Conservation (phyloP, 2,113 vertebrate genomes). For the Micronycteris hirsuta region DNA sequence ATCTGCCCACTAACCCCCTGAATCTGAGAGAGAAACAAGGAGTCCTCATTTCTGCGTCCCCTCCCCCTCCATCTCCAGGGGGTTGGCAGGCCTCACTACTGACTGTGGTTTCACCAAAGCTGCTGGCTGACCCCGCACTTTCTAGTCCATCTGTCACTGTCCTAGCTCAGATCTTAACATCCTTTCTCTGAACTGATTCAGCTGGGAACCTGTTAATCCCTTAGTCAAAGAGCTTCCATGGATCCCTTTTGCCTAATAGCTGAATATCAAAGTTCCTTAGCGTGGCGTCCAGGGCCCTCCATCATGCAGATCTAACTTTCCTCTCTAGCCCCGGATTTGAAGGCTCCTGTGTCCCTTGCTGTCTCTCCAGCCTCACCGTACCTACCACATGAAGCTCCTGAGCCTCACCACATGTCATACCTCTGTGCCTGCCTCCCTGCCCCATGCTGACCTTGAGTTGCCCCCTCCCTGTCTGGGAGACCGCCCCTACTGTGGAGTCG, state of each 20-base stretch:
- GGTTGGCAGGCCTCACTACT: accelerated
- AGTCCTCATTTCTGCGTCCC: not conserved
- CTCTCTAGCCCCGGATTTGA: not conserved
- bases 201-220: not conserved
- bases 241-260: not conserved
- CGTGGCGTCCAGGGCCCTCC: not conserved
- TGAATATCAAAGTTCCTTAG: not conserved
- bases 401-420: not conserved
- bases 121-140: not conserved
- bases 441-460: not conserved
- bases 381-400: not conserved
- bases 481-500: not conserved
- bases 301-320: not conserved
- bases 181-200: not conserved
- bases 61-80: not conserved
- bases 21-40: not conserved
- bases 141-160: not conserved
- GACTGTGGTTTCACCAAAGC: not conserved
- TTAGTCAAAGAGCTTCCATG: not conserved
- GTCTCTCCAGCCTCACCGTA: not conserved
- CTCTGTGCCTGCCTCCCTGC: not conserved
- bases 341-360: not conserved
- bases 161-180: not conserved
- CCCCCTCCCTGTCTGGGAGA: not conserved
- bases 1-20: not conserved